Base-by-base conservation (phyloP, 2,888 invertebrate genomes). In the Ceraclea dissimilis region DNA sequence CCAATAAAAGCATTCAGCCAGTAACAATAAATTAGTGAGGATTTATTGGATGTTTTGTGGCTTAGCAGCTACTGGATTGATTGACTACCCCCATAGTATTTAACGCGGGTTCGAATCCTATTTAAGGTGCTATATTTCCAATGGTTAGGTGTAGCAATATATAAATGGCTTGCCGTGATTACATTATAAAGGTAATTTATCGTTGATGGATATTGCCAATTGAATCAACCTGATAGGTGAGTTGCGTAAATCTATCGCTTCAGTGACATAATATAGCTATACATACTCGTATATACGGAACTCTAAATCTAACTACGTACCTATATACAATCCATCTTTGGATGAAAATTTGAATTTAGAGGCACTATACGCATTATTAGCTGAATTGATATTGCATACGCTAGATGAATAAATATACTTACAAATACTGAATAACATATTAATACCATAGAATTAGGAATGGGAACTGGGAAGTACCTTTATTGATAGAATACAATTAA, bases 1-100 rank as follows among this genome's bases (percentile, higher is more conserved):
- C 59, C 59, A 61, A 61, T 59, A 61, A 54, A 51, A 54, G 58
- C 18, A 52, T 31, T 20, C 50, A 39, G 51, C 54, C 51, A 56
- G 58, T 53, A 52, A 54, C 59, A 57, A 61, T 61, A 61, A 61
- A 61, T 61, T 61, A 61, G 59, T 53, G 57, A 19, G 56, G 61
- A 61, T 61, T 61, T 61, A 61, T 61, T 31, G 21, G 49, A 26
- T 31, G 53, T 50, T 34, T 26, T 18, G 52, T 26, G 50, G 53
- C 39, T 50, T 44, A 33, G 56, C 26, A 39, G 52, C 31, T 39
- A 22, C 34, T 31, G 46, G 33, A 56, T 56, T 56, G 59, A 59
- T 59, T 59, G 59, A 59, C 59, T 59, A 56, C 56, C 56, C n/a
- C 34, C 49, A 26, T 49, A 53, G 53, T 56, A 59, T 49, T 51